A percentile compares a stretch with the other conserved stretches of the same genome.
These are phyloP conservation scores for Harlomillsia oculata DNA, from an alignment of 1,140 invertebrate genomes.

Conservation along the genomic window DNA sequence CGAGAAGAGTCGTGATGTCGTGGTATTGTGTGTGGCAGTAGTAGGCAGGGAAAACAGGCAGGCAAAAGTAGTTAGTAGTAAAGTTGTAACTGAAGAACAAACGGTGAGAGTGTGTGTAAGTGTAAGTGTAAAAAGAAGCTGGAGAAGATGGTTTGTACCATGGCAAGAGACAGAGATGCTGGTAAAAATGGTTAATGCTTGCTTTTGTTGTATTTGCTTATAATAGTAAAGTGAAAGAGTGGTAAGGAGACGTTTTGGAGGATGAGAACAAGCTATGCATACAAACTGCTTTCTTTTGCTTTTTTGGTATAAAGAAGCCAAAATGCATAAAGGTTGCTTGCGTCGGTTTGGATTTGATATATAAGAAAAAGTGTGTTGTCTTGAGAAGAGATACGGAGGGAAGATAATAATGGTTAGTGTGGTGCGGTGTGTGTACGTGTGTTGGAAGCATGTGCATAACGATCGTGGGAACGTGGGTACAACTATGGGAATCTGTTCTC, in stretches of 20 bases:
- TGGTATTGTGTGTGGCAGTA: not conserved
- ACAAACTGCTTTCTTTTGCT: too few relatives aligned
- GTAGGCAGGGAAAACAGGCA: not conserved
- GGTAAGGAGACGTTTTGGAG: not conserved
- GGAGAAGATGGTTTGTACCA: too few relatives aligned
- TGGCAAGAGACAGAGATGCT: too few relatives aligned
- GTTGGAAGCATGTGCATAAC: conserved; percentile 31
- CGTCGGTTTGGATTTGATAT: not conserved
- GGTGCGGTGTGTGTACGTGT: conserved; percentile 20
- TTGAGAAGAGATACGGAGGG: not conserved
- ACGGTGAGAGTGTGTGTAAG: too few relatives aligned
- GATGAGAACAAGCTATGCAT: not conserved
- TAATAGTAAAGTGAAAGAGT: not conserved
- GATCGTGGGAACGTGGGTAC: conserved; percentile 33
- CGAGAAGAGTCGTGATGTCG: not conserved
- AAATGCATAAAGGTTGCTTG: conserved; percentile 4
- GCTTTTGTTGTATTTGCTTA: not conserved
- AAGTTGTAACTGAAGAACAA: too few relatives aligned
- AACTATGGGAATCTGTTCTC: conserved; percentile 32
- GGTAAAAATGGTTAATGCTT: too few relatives aligned
- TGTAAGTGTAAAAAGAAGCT: too few relatives aligned
- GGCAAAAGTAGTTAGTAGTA: not conserved
- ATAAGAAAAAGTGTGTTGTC: conserved; percentile 8
- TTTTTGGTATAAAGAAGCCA: too few relatives aligned
- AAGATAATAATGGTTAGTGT: too few relatives aligned